A percentile compares a stretch with the other conserved stretches of the same genome.
phyloP scores from a whole-genome alignment of 2,888 invertebrate genomes.

The Hanleya hanleyi region DNA sequence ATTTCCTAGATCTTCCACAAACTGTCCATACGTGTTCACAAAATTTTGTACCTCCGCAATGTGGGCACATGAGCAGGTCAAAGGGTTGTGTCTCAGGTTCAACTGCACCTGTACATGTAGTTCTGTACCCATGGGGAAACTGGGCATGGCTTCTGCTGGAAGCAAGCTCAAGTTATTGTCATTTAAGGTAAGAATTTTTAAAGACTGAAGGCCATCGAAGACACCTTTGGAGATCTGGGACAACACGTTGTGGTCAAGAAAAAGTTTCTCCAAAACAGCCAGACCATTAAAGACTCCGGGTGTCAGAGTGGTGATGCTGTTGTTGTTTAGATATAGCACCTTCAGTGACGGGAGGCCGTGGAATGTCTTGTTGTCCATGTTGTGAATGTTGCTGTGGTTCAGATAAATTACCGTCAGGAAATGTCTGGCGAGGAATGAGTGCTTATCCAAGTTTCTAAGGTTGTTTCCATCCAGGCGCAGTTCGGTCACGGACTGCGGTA shows the following conservation, averaged over 20 bases:
- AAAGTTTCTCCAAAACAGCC: neutral
- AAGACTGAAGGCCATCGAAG: neutral
- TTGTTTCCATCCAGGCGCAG: neutral
- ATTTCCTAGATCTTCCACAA: neutral
- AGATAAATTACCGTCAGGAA: neutral
- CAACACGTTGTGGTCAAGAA: neutral
- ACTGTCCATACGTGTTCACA: neutral
- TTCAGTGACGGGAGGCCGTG: neutral
- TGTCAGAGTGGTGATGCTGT: neutral
- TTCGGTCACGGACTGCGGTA: neutral
- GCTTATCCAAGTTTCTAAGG: neutral
- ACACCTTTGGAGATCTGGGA: neutral
- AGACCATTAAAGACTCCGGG: slow-evolving; percentile 2
- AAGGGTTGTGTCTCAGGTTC: neutral
- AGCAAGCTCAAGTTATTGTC: neutral
- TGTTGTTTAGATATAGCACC: neutral
- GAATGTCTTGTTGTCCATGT: slow-evolving; percentile 2
- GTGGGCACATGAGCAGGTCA: neutral
- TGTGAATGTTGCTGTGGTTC: neutral
- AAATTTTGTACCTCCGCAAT: neutral
- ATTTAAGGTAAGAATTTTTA: neutral
- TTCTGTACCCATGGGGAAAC: neutral
- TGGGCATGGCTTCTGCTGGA: neutral
- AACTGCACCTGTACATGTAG: neutral
- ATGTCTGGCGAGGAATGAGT: neutral